Evolutionary conservation across 2,797 vertebrate species (phyloP).

Genomic region (Rhincodon typus): DNA sequence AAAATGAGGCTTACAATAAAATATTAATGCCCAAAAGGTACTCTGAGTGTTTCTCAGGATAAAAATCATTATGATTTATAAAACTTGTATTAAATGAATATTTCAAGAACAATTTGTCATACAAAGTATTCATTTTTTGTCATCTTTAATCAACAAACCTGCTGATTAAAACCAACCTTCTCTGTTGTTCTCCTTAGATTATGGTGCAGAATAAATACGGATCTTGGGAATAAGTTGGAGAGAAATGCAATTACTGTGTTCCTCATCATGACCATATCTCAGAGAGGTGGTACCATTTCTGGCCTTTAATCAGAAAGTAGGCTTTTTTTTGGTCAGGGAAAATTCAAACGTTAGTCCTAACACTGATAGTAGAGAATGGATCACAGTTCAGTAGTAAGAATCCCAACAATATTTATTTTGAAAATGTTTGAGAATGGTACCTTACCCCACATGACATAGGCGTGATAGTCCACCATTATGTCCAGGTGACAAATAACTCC

Average conservation of each 20-base stretch:
- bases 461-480: background rate
- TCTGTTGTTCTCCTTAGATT: background rate
- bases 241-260: background rate
- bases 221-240: background rate
- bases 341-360: background rate
- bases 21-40: background rate
- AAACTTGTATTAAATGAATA: background rate
- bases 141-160: background rate
- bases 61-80: background rate
- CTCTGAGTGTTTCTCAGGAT: background rate
- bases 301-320: background rate
- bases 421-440: background rate
- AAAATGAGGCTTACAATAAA: background rate
- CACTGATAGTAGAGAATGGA: background rate
- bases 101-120: conserved; percentile 14
- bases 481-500: background rate
- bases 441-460: background rate
- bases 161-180: background rate
- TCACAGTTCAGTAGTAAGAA: background rate
- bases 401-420: background rate
- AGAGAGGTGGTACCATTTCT: background rate
- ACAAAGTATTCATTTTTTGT: background rate
- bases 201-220: background rate
- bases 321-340: background rate
- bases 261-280: background rate